These are phyloP conservation scores for Aporophyla nigra DNA, from an alignment of 2,888 invertebrate genomes.

Conservation along the genomic window DNA sequence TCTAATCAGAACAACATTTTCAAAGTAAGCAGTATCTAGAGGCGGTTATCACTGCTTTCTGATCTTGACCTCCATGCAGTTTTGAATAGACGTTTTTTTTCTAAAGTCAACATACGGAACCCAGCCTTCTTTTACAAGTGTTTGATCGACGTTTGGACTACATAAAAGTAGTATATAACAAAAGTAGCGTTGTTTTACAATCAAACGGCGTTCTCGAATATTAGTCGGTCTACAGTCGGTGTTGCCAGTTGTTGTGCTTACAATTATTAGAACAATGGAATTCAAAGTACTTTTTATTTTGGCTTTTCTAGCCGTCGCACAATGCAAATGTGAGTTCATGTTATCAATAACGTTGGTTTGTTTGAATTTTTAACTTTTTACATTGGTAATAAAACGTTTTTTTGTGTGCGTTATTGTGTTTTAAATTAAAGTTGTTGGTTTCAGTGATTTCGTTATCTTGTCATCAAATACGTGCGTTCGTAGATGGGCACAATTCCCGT, in stretches of 20 bases:
- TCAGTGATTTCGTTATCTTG: conserved; percentile 71
- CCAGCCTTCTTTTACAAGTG: conserved; percentile 38
- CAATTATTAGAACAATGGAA: conserved; percentile 73
- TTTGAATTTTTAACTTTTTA: conserved; percentile 21
- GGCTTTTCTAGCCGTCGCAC: conserved; percentile 63
- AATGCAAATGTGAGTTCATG: conserved; percentile 73
- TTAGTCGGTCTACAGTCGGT: conserved; percentile 48
- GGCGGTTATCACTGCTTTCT: background rate
- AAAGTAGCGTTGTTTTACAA: conserved; percentile 56
- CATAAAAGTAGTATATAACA: conserved; percentile 62
- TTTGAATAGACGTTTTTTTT: conserved; percentile 8
- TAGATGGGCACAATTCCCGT: conserved; percentile 74
- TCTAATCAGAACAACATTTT: background rate
- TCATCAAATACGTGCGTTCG: conserved; percentile 67
- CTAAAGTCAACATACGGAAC: conserved; percentile 45
- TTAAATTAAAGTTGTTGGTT: conserved; percentile 51
- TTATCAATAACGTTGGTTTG: conserved; percentile 27
- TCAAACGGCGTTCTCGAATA: conserved; percentile 59
- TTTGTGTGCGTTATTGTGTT: background rate
- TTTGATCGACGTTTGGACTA: conserved; percentile 58
- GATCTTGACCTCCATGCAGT: conserved; percentile 43
- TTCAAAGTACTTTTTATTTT: conserved; percentile 73
- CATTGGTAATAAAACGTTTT: background rate
- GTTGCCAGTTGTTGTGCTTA: conserved; percentile 39
- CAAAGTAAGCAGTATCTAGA: background rate